A percentile compares a stretch with the other conserved stretches of the same genome.
phyloP scores from a whole-genome alignment of 2,113 vertebrate genomes.

The Pardalotus punctatus region DNA sequence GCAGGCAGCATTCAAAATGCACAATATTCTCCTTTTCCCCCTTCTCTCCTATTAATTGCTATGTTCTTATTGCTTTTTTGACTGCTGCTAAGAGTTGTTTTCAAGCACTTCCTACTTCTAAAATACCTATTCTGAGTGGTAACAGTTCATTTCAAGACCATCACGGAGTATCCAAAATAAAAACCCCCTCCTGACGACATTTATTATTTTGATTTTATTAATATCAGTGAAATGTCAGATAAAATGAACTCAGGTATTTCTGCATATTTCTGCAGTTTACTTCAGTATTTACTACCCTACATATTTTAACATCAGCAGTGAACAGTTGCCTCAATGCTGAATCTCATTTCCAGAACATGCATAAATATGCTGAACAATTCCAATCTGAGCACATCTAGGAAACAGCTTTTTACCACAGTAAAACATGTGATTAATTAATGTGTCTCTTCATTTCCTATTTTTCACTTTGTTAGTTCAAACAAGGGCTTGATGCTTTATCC shows the following conservation, averaged over 20 bases:
- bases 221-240: neutral
- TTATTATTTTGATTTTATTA: neutral
- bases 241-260: neutral
- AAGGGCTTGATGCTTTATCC: neutral
- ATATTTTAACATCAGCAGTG: neutral
- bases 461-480: neutral
- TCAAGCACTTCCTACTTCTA: neutral
- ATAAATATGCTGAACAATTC: neutral
- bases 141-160: neutral
- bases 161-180: neutral
- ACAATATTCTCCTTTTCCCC: neutral
- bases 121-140: neutral
- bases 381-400: neutral
- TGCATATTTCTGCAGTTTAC: neutral
- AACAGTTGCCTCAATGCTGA: neutral
- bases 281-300: neutral
- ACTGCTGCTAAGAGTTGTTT: neutral
- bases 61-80: neutral
- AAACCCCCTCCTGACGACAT: neutral
- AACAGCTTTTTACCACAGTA: neutral
- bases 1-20: neutral
- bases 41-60: neutral
- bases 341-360: neutral
- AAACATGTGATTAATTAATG: neutral
- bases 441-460: neutral